These are phyloP conservation scores for Malaclemys terrapin DNA, from an alignment of 2,113 vertebrate species.

Conservation along the genomic window DNA sequence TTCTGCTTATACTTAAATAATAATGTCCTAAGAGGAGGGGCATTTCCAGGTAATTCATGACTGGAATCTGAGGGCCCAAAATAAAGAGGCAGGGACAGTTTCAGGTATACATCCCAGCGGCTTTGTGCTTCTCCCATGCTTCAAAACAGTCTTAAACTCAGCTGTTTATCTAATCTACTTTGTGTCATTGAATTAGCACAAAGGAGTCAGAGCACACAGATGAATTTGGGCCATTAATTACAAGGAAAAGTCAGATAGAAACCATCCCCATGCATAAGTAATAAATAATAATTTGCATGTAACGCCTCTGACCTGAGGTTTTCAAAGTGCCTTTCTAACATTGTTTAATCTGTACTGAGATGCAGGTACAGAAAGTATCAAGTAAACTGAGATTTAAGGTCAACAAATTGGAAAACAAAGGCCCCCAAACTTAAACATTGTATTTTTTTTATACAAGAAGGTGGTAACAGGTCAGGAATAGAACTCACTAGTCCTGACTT, in stretches of 20 bases:
- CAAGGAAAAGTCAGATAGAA: background rate
- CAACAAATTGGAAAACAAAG: background rate
- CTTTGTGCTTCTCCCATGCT: background rate
- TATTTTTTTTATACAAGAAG: background rate
- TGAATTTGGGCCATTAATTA: background rate
- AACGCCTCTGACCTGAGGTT: background rate
- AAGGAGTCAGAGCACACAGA: fast-evolving
- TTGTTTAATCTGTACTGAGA: background rate
- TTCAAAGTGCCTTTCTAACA: background rate
- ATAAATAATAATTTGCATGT: background rate
- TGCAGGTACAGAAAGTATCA: background rate
- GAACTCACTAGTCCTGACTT: background rate
- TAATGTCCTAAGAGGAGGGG: background rate
- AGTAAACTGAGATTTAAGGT: background rate
- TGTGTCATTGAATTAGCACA: background rate
- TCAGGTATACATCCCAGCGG: background rate
- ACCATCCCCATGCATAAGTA: background rate
- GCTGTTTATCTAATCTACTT: background rate
- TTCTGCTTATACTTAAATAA: background rate
- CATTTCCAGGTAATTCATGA: background rate
- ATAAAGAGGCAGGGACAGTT: background rate
- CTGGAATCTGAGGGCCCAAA: background rate
- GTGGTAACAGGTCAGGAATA: background rate
- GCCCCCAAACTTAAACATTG: fast-evolving
- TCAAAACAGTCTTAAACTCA: background rate